Conservation (phyloP, 2,797 vertebrate genomes). For the Morelia viridis region DNA sequence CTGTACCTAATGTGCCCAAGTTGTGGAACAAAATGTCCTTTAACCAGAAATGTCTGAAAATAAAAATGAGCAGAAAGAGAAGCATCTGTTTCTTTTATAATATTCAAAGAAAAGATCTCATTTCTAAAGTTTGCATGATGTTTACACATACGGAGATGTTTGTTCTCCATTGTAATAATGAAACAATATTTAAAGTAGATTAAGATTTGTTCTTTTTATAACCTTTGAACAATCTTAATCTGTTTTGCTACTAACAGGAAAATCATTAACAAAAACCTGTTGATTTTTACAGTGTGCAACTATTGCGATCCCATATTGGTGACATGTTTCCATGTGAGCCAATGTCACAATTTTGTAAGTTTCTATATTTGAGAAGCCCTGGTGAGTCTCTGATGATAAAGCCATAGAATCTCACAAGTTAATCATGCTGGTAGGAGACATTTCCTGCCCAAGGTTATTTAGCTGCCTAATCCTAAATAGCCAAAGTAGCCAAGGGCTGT, state of each 20-base stretch:
- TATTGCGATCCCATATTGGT: neutral
- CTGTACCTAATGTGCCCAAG: slow-evolving; percentile 58
- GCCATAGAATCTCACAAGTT: neutral
- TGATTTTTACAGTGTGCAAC: neutral
- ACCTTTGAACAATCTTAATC: neutral
- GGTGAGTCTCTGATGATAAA: neutral
- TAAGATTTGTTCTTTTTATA: neutral
- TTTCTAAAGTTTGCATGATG: slow-evolving; percentile 38
- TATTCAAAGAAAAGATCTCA: neutral
- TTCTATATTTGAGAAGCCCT: neutral
- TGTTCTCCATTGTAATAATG: neutral
- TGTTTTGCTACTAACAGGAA: neutral
- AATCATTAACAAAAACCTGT: neutral
- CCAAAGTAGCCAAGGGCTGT: neutral
- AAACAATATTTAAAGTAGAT: slow-evolving; percentile 2
- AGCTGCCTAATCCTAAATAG: neutral
- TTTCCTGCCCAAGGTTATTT: neutral
- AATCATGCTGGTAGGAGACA: neutral
- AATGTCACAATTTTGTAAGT: neutral
- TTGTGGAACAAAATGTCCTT: slow-evolving; percentile 38
- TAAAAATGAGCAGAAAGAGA: neutral
- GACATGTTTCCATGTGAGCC: neutral
- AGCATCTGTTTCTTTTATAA: slow-evolving; percentile 38
- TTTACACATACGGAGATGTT: neutral
- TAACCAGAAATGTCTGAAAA: slow-evolving; percentile 42